These are phyloP conservation scores for Clepsis dumicolana DNA, from an alignment of 2,888 invertebrate species.

Conservation along the genomic window DNA sequence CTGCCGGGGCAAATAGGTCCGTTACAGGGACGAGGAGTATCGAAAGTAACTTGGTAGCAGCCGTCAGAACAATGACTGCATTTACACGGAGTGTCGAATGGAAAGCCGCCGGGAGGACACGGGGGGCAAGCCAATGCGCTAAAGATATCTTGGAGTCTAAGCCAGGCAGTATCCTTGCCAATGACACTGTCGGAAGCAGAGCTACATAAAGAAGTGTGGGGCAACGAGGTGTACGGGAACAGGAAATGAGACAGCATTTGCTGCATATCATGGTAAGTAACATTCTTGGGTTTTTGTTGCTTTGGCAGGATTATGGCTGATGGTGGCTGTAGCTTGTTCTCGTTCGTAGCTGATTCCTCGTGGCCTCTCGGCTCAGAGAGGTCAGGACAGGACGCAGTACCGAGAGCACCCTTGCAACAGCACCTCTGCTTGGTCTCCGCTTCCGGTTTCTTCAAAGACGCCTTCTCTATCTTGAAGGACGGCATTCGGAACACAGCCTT, in stretches of 20 bases:
- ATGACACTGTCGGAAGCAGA: background rate
- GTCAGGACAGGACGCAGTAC: background rate
- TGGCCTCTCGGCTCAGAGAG: background rate
- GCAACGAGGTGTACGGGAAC: background rate
- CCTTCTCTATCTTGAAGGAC: conserved; percentile 5
- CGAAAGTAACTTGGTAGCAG: background rate
- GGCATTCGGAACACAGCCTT: conserved; percentile 42
- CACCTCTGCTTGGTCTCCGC: background rate
- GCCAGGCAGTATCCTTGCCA: background rate
- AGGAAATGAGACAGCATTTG: background rate
- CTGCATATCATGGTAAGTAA: background rate
- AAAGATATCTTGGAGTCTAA: background rate
- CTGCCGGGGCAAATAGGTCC: conserved; percentile 14
- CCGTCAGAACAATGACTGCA: background rate
- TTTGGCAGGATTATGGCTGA: background rate
- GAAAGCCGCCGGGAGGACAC: background rate
- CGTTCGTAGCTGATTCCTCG: background rate
- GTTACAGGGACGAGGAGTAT: background rate
- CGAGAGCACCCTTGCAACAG: background rate
- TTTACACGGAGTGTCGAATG: background rate
- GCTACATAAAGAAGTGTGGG: background rate
- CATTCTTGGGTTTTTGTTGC: background rate
- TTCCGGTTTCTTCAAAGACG: background rate
- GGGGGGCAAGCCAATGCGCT: background rate
- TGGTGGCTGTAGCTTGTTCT: background rate